phyloP scores from a whole-genome alignment of 2,797 vertebrate genomes.

The Craterocephalus amniculus region DNA sequence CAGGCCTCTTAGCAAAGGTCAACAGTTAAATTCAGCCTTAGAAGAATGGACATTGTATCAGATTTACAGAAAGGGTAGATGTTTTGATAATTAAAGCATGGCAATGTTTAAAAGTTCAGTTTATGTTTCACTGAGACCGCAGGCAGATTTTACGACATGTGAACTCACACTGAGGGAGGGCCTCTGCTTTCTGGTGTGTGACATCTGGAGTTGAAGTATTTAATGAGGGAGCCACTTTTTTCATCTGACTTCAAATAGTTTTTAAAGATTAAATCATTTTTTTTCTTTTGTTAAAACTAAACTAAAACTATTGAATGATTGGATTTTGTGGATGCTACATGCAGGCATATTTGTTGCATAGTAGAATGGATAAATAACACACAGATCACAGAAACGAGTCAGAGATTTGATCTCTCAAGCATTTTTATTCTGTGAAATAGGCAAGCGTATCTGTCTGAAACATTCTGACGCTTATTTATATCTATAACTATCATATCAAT shows the following conservation, averaged over 20 bases:
- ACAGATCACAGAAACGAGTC: neutral
- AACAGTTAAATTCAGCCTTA: slow-evolving; percentile 61
- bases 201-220: neutral
- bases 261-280: too few species aligned
- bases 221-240: neutral
- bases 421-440: too few species aligned
- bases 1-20: slow-evolving; percentile 66
- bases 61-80: slow-evolving; percentile 69
- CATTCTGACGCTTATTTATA: too few species aligned
- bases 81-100: slow-evolving; percentile 56
- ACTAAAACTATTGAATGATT: neutral
- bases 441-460: too few species aligned
- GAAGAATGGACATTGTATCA: slow-evolving; percentile 52
- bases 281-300: too few species aligned
- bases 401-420: neutral
- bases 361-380: neutral
- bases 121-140: slow-evolving; percentile 4
- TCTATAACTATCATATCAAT: neutral
- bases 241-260: neutral
- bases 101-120: slow-evolving; percentile 28
- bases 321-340: neutral
- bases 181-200: neutral
- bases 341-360: neutral
- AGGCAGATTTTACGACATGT: slow-evolving; percentile 5
- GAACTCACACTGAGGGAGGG: neutral